phyloP scores from a whole-genome alignment of 2,113 vertebrate species.

The Rhipidura dahli region DNA sequence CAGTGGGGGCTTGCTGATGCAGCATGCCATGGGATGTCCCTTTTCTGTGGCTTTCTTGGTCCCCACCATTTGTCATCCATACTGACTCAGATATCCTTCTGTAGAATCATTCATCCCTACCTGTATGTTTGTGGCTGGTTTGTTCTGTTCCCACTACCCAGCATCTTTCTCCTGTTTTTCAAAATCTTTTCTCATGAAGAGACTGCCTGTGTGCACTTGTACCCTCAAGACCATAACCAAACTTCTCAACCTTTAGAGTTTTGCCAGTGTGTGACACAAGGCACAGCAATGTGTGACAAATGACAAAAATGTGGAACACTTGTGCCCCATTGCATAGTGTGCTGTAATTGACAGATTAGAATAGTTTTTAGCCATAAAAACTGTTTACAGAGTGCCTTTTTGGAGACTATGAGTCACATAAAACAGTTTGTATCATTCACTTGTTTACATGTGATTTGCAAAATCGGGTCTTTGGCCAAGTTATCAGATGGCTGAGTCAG shows the following conservation, averaged over 20 bases:
- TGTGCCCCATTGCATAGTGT: neutral
- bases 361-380: neutral
- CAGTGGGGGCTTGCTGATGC: neutral
- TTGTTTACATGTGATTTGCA: neutral
- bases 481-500: neutral
- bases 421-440: neutral
- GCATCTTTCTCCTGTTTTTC: neutral
- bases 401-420: neutral
- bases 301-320: slow-evolving; percentile 50
- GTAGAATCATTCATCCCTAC: neutral
- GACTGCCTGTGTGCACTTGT: neutral
- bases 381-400: slow-evolving; percentile 2
- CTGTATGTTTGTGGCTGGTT: neutral
- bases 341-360: slow-evolving; percentile 8
- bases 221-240: neutral
- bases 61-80: neutral
- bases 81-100: neutral
- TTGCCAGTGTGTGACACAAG: slow-evolving; percentile 39
- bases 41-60: neutral
- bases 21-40: neutral
- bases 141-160: neutral
- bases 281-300: slow-evolving; percentile 53
- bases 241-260: neutral
- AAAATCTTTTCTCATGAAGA: neutral
- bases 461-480: neutral